These are phyloP conservation scores for Coleophora deauratella DNA, from an alignment of 2,888 invertebrate genomes.

Conservation along the genomic window DNA sequence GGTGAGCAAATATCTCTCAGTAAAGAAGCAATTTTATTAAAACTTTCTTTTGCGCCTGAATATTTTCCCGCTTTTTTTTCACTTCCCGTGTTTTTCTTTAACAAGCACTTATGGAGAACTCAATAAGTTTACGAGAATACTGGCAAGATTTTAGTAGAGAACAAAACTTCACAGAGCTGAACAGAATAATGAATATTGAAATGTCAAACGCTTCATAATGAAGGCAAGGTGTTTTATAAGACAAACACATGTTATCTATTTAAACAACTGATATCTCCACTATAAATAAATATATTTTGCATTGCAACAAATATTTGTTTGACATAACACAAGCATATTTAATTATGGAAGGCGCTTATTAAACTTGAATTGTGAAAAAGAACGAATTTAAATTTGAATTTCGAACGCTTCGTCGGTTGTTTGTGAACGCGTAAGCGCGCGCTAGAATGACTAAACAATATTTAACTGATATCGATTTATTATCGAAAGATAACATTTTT, in stretches of 20 bases:
- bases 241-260: constrained; percentile 2
- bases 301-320: background rate
- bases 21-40: background rate
- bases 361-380: background rate
- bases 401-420: constrained; percentile 24
- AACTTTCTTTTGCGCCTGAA: background rate
- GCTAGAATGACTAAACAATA: constrained; percentile 23
- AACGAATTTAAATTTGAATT: constrained; percentile 3
- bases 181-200: background rate
- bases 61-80: no score
- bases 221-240: background rate
- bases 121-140: no score
- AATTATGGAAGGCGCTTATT: no score
- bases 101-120: no score
- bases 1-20: constrained; percentile 15
- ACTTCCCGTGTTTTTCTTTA: no score
- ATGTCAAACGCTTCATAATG: background rate
- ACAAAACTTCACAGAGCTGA: background rate
- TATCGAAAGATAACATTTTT: no score
- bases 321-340: background rate
- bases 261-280: background rate
- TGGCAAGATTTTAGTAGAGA: background rate
- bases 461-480: background rate
- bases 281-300: no score
- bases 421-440: constrained; percentile 13